Conservation (phyloP, 30 jellyfish, hydroid and myxozoan species). For the Pseudorhiza aurosa region DNA sequence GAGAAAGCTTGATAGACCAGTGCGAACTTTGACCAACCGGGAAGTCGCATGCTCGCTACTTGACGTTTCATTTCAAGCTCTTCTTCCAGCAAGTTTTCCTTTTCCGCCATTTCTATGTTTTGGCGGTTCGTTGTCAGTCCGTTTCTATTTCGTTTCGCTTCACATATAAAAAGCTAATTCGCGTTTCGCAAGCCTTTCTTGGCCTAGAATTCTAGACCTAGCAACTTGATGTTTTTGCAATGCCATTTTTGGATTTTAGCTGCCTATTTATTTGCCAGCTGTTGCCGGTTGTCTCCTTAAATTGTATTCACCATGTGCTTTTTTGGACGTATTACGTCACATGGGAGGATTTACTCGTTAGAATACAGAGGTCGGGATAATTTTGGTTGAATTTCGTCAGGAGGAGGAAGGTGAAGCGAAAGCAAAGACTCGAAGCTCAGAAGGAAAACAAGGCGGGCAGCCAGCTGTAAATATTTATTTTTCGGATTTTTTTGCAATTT, state of each 20-base stretch:
- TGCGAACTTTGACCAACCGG: too few relatives aligned
- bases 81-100: too few relatives aligned
- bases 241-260: neutral
- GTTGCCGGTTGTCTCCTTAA: too few relatives aligned
- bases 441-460: conserved; percentile 70
- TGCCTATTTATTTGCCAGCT: too few relatives aligned
- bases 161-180: neutral
- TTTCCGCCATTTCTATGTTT: neutral
- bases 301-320: too few relatives aligned
- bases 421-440: conserved; percentile 61
- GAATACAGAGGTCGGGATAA: neutral
- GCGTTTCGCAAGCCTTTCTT: neutral
- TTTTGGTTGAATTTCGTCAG: conserved; percentile 37
- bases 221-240: neutral
- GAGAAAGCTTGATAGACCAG: too few relatives aligned
- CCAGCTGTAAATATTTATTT: conserved; percentile 76
- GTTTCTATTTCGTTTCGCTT: neutral
- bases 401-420: conserved; percentile 69
- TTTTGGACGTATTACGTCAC: too few relatives aligned
- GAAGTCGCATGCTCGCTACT: too few relatives aligned
- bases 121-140: neutral
- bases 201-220: neutral
- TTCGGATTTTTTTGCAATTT: neutral
- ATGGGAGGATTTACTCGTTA: too few relatives aligned
- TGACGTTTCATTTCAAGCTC: too few relatives aligned